These are phyloP conservation scores for Grammomys dolichurus DNA, from an alignment of 2,113 vertebrate species.

Conservation along the genomic window DNA sequence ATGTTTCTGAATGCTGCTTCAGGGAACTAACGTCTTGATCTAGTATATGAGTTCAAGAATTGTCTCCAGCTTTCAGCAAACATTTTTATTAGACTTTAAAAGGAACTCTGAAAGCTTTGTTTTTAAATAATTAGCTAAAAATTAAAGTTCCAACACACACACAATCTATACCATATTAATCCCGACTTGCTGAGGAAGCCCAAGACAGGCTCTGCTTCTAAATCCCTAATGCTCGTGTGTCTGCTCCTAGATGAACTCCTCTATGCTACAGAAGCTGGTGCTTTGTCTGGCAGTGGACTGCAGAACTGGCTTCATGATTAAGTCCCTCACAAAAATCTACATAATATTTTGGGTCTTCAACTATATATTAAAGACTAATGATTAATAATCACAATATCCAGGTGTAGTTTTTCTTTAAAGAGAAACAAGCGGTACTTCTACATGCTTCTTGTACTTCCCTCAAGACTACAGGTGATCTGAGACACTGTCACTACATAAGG, in stretches of 20 bases:
- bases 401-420: conserved; percentile 21
- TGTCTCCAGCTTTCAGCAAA: conserved; percentile 12
- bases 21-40: background rate
- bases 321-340: background rate
- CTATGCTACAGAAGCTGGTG: background rate
- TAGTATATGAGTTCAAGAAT: conserved; percentile 33
- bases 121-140: conserved; percentile 54
- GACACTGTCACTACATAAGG: background rate
- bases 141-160: background rate
- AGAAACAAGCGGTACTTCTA: background rate
- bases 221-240: too few relatives aligned
- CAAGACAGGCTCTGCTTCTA: background rate
- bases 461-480: background rate
- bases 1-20: conserved; percentile 59
- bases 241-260: background rate
- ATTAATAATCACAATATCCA: conserved; percentile 6
- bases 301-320: background rate
- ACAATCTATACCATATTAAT: background rate
- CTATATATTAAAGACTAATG: background rate
- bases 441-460: conserved; percentile 6
- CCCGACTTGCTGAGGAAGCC: background rate
- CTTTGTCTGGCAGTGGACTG: background rate
- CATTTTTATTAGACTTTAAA: conserved; percentile 27
- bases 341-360: background rate
- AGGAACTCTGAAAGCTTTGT: conserved; percentile 10